These are phyloP conservation scores for Hypselothyrea guttata DNA, from an alignment of 2,888 invertebrate species.

Conservation along the genomic window DNA sequence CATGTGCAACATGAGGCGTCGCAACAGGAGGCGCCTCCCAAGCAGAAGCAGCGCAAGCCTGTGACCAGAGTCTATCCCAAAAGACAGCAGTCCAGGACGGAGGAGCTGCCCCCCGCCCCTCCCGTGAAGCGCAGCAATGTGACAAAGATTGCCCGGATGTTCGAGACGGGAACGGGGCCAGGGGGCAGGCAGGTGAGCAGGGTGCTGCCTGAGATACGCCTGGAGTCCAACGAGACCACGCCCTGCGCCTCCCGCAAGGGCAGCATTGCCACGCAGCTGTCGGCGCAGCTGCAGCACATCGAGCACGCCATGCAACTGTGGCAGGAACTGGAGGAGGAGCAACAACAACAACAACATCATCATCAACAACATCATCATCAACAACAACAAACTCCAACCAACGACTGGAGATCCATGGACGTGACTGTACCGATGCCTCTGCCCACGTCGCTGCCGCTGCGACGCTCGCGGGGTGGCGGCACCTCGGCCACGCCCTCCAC, in stretches of 20 bases:
- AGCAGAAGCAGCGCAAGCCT: slow-evolving; percentile 77
- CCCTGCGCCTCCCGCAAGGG: slow-evolving; percentile 52
- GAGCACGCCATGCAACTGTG: slow-evolving; percentile 76
- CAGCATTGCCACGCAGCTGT: slow-evolving; percentile 58
- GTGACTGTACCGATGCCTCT: slow-evolving; percentile 55
- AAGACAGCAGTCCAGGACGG: slow-evolving; percentile 52
- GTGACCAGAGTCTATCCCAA: slow-evolving; percentile 79
- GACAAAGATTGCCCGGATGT: slow-evolving; percentile 81
- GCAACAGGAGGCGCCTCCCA: slow-evolving; percentile 51
- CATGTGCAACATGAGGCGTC: slow-evolving; percentile 61
- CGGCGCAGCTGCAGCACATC: slow-evolving; percentile 73
- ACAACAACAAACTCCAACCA: slow-evolving; percentile 6
- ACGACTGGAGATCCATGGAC: no score
- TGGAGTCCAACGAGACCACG: slow-evolving; percentile 50
- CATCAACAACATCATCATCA: no score
- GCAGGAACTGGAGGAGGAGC: slow-evolving; percentile 67
- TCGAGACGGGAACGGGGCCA: no score
- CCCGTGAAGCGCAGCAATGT: slow-evolving; percentile 73
- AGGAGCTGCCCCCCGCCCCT: slow-evolving; percentile 7
- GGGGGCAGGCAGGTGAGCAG: slow-evolving; percentile 79
- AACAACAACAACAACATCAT: slow-evolving; percentile 21
- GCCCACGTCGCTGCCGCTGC: slow-evolving; percentile 40
- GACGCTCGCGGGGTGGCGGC: slow-evolving; percentile 48
- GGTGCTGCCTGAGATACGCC: slow-evolving; percentile 66
- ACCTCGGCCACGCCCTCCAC: slow-evolving; percentile 78